A percentile compares a stretch with the other conserved stretches of the same genome.
These are phyloP conservation scores for Leucopsar rothschildi DNA, from an alignment of 2,113 vertebrate species.

Conservation along the genomic window DNA sequence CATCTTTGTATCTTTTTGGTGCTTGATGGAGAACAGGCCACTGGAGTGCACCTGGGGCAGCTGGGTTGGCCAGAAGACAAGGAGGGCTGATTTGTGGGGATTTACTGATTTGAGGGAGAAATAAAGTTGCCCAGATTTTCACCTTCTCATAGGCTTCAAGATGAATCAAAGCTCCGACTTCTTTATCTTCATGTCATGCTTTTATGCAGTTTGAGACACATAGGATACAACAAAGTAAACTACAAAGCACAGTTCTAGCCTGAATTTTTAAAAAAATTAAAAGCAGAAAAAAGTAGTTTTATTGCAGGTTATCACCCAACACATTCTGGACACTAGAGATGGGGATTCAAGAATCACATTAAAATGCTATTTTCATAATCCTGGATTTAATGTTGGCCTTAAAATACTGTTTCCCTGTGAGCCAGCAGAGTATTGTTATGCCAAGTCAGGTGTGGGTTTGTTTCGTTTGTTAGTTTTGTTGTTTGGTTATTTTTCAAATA, in stretches of 20 bases:
- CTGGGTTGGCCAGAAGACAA: neutral
- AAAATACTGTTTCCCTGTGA: neutral
- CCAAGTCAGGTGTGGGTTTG: neutral
- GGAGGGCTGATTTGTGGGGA: neutral
- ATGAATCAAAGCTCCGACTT: neutral
- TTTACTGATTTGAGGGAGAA: neutral
- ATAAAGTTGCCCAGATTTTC: neutral
- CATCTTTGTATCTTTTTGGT: neutral
- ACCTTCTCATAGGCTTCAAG: neutral
- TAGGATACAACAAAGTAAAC: neutral
- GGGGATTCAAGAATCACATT: neutral
- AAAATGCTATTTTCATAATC: neutral
- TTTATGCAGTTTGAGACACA: neutral
- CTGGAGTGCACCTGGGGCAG: neutral
- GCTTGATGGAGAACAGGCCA: neutral
- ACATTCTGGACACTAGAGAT: neutral
- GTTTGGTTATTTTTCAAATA: neutral
- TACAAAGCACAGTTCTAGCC: neutral
- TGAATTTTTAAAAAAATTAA: neutral
- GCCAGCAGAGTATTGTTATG: neutral
- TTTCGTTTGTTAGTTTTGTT: neutral
- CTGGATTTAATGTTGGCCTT: neutral
- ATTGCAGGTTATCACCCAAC: neutral
- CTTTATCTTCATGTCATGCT: neutral
- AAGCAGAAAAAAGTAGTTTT: neutral